phyloP scores from a whole-genome alignment of 2,797 vertebrate genomes.

The Lerista edwardsae region DNA sequence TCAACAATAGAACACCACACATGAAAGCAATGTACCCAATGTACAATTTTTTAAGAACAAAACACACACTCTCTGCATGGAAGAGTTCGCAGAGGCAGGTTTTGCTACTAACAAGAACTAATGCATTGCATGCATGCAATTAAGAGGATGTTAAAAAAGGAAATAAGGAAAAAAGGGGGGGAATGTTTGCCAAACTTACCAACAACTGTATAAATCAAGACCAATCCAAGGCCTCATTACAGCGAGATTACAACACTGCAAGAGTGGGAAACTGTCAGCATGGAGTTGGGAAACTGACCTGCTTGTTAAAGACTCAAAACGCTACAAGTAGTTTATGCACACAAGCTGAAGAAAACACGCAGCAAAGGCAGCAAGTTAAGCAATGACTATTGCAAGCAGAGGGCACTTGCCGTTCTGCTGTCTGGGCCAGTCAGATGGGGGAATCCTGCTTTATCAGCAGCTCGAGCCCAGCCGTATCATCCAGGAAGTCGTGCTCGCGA shows the following conservation, averaged over 20 bases:
- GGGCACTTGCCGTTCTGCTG: conserved; percentile 38
- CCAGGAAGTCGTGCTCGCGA: conserved; percentile 63
- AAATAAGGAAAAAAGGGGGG: not conserved
- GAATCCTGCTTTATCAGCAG: conserved; percentile 66
- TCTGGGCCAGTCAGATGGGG: conserved; percentile 59
- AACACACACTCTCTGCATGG: not conserved
- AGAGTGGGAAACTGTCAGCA: not conserved
- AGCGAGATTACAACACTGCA: accelerated
- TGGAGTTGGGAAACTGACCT: not conserved
- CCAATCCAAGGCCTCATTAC: not conserved
- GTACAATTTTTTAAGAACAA: conserved; percentile 8
- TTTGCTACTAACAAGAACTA: not conserved
- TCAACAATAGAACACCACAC: conserved; percentile 19
- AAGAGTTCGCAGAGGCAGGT: conserved; percentile 30
- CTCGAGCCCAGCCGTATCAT: conserved; percentile 58
- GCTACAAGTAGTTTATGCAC: accelerated
- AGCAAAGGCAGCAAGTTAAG: not conserved
- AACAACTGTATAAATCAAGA: conserved; percentile 7
- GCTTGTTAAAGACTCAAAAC: not conserved
- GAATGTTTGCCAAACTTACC: conserved; percentile 63
- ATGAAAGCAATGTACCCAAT: conserved; percentile 7
- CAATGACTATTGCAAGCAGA: not conserved
- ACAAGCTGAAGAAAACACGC: not conserved
- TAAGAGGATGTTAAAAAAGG: not conserved
- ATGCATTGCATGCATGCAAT: not conserved